Percentiles rank a stretch among this genome's conserved stretches.
Evolutionary conservation across 1,140 invertebrate species (phyloP).

Genomic region (Ladona fulva): DNA sequence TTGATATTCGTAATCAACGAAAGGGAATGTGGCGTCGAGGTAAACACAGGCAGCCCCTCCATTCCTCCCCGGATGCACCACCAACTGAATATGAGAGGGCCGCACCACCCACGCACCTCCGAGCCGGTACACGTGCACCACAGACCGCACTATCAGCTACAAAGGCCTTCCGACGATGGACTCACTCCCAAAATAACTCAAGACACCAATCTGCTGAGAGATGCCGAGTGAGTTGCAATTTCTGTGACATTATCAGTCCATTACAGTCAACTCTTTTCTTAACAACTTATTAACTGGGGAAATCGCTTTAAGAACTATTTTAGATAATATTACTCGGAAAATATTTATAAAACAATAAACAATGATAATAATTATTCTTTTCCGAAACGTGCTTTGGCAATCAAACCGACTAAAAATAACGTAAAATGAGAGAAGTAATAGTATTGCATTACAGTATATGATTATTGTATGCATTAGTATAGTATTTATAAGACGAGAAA

Average conservation of each 20-base stretch:
- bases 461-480: too few relatives aligned
- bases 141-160: constrained; percentile 46
- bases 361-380: too few relatives aligned
- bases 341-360: too few relatives aligned
- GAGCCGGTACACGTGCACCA: constrained; percentile 40
- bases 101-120: constrained; percentile 58
- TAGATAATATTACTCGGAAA: too few relatives aligned
- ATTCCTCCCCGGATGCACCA: neutral
- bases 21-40: neutral
- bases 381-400: too few relatives aligned
- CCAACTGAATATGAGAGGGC: constrained; percentile 42
- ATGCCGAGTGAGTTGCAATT: constrained; percentile 53
- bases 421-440: too few relatives aligned
- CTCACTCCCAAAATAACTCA: constrained; percentile 47
- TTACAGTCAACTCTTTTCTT: too few relatives aligned
- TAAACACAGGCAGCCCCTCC: neutral
- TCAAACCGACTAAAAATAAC: too few relatives aligned
- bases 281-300: constrained; percentile 28
- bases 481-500: too few relatives aligned
- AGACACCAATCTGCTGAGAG: constrained; percentile 55
- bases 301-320: too few relatives aligned
- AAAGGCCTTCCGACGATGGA: constrained; percentile 28
- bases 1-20: neutral
- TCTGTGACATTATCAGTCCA: too few relatives aligned
- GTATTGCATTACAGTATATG: too few relatives aligned